Evolutionary conservation across 2,888 invertebrate species (phyloP), one percentile per base, ranked within the genome.

Genomic region (Clunio marinus): DNA sequence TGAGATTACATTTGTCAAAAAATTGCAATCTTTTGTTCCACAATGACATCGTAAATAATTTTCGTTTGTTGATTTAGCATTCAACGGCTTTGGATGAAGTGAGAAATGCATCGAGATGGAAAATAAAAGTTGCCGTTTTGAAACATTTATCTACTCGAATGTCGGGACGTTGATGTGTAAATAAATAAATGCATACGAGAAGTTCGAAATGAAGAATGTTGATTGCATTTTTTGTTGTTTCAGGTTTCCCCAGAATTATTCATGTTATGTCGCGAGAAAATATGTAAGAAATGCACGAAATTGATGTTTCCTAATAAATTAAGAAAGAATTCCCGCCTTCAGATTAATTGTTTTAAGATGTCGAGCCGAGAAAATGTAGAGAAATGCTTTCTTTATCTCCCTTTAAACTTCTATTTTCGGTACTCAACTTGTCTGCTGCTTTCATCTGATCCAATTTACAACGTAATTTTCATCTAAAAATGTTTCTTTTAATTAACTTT

Each of bases 401-500:
- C n/a, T 45, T 15, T 7, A 22, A 17, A 17, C 20, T 20, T 51
- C 51, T 57, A 57, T 57, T 57, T 57, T 57, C 27, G 27, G 4
- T 13, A 5, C 51, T 45, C 27, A 57, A 57, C 57, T 57, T 57
- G 57, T 20, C 10, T 10, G 5, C n/a, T 7, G 7, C 10, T 27
- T 57, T 13, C 51, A 51, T 51, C 51, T 51, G 51, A 51, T 51
- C 57, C 27, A 57, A 57, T 57, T 57, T 57, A 57, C 57, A 57
- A n/a, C 45, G 15, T 45, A 20, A 57, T 57, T 57, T 22, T 22
- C 45, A 13, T 32, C 7, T 13, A 8, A 8, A 20, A 51, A 22
- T 51, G 51, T 27, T 57, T 41, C 60, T 60, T n/a, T n/a, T 60
- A 60, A 60, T 63, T 63, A 45, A 63, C 51, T 51, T 51, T 51